A percentile compares a stretch with the other conserved stretches of the same genome.
phyloP scores from a whole-genome alignment of 1,140 invertebrate genomes.

The Drosophila kepulauana region DNA sequence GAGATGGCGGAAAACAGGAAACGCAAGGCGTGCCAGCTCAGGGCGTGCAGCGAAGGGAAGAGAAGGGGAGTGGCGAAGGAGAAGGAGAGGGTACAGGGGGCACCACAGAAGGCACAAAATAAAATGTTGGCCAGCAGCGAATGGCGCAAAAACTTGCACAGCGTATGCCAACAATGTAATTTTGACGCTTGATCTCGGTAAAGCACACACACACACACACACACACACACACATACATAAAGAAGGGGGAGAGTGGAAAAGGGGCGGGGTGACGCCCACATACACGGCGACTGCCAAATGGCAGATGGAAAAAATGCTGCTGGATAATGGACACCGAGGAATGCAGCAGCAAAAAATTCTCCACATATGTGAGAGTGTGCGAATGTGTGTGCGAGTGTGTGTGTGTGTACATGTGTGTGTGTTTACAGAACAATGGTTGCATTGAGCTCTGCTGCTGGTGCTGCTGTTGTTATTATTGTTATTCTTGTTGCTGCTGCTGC shows the following conservation, averaged over 20 bases:
- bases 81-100: conserved; percentile 20
- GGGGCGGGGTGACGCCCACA: neutral
- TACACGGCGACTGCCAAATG: conserved; percentile 30
- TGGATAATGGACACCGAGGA: conserved; percentile 71
- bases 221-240: conserved; percentile 10
- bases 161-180: conserved; percentile 83
- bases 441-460: conserved; percentile 23
- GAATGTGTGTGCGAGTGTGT: conserved; percentile 19
- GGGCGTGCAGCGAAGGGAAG: too few relatives aligned
- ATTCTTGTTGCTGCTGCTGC: conserved; percentile 11
- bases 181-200: conserved; percentile 79
- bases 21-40: conserved; percentile 24
- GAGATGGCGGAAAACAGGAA: conserved; percentile 13
- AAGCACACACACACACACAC: conserved; percentile 37
- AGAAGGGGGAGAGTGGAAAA: neutral
- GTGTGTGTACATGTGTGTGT: conserved; percentile 26
- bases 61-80: neutral
- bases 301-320: conserved; percentile 38
- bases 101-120: conserved; percentile 33
- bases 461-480: neutral
- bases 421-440: conserved; percentile 52
- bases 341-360: conserved; percentile 51
- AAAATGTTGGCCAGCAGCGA: conserved; percentile 51
- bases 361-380: conserved; percentile 32
- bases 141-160: conserved; percentile 52